phyloP scores from a whole-genome alignment of 2,888 invertebrate genomes.

The Synanthedon myopaeformis region DNA sequence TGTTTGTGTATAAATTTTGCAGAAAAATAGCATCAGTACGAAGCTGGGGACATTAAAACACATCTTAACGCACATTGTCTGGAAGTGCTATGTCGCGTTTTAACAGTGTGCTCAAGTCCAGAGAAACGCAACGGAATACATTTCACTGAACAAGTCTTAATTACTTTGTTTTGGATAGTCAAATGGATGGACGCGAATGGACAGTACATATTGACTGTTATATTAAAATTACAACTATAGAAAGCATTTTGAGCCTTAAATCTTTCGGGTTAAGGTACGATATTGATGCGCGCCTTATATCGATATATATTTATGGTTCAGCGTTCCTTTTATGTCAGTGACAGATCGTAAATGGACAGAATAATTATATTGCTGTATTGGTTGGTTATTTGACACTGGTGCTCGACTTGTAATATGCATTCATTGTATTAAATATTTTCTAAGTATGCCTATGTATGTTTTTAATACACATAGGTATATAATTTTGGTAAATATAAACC shows the following conservation, averaged over 20 bases:
- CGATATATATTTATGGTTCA: neutral
- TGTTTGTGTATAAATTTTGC: too few species aligned
- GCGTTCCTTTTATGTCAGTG: constrained; percentile 2
- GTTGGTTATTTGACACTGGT: constrained; percentile 2
- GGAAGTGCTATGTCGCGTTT: too few species aligned
- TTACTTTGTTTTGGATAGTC: constrained; percentile 5
- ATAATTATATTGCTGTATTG: constrained; percentile 8
- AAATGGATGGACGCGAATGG: constrained; percentile 4
- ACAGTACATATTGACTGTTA: constrained; percentile 1
- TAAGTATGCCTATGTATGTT: neutral
- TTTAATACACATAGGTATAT: too few species aligned
- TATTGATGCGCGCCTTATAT: neutral
- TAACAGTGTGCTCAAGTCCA: too few species aligned
- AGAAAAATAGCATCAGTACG: too few species aligned
- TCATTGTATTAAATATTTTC: constrained; percentile 2
- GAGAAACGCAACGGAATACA: too few species aligned
- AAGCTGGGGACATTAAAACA: too few species aligned
- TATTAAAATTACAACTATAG: neutral
- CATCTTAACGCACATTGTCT: too few species aligned
- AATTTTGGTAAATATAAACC: too few species aligned
- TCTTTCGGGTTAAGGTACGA: neutral
- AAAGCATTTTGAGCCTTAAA: neutral
- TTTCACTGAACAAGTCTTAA: constrained; percentile 1
- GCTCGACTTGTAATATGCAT: too few species aligned
- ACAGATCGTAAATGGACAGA: constrained; percentile 7